phyloP scores from a whole-genome alignment of 2,797 vertebrate genomes.

The Cyprinodon diabolis region DNA sequence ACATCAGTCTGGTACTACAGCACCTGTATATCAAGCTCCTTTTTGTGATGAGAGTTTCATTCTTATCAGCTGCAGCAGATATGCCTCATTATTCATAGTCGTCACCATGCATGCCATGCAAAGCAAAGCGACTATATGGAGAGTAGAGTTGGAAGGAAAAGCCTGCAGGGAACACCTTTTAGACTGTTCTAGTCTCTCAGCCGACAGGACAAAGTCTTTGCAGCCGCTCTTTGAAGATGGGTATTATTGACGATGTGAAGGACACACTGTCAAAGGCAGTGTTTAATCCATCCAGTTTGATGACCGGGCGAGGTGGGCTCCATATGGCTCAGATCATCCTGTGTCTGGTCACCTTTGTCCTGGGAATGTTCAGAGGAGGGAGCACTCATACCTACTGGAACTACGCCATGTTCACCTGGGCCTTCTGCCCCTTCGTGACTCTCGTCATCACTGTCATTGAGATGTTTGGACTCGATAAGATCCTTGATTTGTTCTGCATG shows the following conservation, averaged over 20 bases:
- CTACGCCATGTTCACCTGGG: conserved; percentile 87
- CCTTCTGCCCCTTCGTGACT: conserved; percentile 81
- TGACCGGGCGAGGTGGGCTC: conserved; percentile 51
- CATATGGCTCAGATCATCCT: conserved; percentile 69
- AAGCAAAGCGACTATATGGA: conserved; percentile 24
- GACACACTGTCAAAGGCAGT: conserved; percentile 45
- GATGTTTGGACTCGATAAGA: conserved; percentile 70
- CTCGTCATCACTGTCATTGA: conserved; percentile 82
- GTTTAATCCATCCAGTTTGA: conserved; percentile 56
- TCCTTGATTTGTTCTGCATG: conserved; percentile 59
- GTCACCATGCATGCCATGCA: conserved; percentile 46
- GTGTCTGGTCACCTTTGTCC: conserved; percentile 60
- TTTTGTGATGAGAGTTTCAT: not conserved
- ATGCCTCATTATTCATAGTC: conserved; percentile 13
- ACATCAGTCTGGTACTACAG: not conserved
- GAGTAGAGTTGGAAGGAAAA: conserved; percentile 2
- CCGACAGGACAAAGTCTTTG: not conserved
- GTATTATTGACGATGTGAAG: conserved; percentile 46
- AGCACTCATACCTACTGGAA: conserved; percentile 69
- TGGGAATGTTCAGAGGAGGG: conserved; percentile 52
- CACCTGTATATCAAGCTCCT: not conserved
- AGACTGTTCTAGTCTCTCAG: not conserved
- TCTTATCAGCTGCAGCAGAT: conserved; percentile 8
- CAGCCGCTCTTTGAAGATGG: conserved; percentile 39
- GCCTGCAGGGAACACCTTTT: conserved; percentile 1